phyloP scores from a whole-genome alignment of 2,797 vertebrate species.

The Sebastiscus tertius region DNA sequence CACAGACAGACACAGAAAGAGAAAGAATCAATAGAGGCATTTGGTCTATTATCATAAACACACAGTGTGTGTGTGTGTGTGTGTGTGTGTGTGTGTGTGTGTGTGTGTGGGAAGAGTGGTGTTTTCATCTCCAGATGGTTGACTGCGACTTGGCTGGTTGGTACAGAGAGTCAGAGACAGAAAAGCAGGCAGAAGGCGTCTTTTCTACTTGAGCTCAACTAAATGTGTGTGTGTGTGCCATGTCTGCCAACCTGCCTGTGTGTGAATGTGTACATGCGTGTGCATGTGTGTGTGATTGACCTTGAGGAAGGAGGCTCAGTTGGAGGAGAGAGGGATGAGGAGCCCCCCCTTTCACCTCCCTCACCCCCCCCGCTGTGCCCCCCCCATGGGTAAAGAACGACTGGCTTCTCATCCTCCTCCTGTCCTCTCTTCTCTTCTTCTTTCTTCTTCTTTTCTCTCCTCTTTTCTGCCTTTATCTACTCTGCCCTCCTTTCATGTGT shows the following conservation, averaged over 20 bases:
- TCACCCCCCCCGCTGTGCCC: conserved; percentile 45
- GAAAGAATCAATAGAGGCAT: conserved; percentile 82
- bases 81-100: conserved; percentile 40
- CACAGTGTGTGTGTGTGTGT: conserved; percentile 50
- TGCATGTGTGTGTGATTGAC: conserved; percentile 71
- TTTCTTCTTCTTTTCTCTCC: neutral
- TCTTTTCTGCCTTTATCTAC: conserved; percentile 4
- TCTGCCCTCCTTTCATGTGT: conserved; percentile 11
- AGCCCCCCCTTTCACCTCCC: conserved; percentile 28
- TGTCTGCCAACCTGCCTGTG: conserved; percentile 29
- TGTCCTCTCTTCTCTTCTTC: conserved; percentile 35
- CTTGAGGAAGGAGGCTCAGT: conserved; percentile 84
- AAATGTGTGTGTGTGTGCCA: conserved; percentile 42
- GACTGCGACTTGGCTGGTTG: conserved; percentile 74
- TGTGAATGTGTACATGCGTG: conserved; percentile 15
- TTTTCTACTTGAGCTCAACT: conserved; percentile 70
- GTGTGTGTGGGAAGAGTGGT: conserved; percentile 57
- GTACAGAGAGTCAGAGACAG: conserved; percentile 72
- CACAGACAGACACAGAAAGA: conserved; percentile 55
- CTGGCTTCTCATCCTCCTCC: conserved; percentile 64
- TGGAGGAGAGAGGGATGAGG: conserved; percentile 76
- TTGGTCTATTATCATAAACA: conserved; percentile 83
- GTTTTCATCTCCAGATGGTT: conserved; percentile 76
- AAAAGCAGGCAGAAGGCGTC: conserved; percentile 71
- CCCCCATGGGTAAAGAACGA: conserved; percentile 62